Percentiles rank a stretch among this genome's conserved stretches.
Conservation (phyloP, 2,113 vertebrate species). For the Triplophysa dalaica region DNA sequence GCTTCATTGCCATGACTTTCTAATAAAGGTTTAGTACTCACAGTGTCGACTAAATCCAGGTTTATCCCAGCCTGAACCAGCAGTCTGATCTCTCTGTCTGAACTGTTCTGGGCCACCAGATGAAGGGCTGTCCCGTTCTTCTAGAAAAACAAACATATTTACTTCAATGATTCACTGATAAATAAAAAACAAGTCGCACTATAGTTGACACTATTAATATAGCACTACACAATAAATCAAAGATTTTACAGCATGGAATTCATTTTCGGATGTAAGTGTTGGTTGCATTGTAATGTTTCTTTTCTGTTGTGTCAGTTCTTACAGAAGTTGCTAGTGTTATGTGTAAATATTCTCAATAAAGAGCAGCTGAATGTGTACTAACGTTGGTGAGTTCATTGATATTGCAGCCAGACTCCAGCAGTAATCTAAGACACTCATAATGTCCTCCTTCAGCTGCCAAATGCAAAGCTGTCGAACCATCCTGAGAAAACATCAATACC, state of each 20-base stretch:
- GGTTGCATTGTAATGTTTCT: too few relatives aligned
- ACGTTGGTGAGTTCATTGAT: slow-evolving; percentile 80
- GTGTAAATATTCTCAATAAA: too few relatives aligned
- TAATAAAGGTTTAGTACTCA: slow-evolving; percentile 65
- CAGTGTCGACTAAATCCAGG: slow-evolving; percentile 73
- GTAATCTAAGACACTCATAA: slow-evolving; percentile 69
- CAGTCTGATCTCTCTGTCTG: slow-evolving; percentile 67
- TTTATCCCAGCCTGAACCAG: slow-evolving; percentile 77
- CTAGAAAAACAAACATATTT: slow-evolving; percentile 61
- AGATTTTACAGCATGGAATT: too few relatives aligned
- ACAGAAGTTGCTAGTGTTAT: too few relatives aligned
- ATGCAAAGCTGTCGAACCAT: slow-evolving; percentile 82
- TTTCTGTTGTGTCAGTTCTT: too few relatives aligned
- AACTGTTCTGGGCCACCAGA: slow-evolving; percentile 74
- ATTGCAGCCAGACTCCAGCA: slow-evolving; percentile 75
- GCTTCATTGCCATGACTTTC: background rate
- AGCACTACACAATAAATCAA: too few relatives aligned
- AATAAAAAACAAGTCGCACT: too few relatives aligned
- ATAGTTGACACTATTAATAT: too few relatives aligned
- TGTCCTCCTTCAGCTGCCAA: slow-evolving; percentile 76
- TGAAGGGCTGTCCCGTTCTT: slow-evolving; percentile 83
- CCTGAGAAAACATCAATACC: slow-evolving; percentile 67
- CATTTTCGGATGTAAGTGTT: too few relatives aligned
- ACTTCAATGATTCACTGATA: background rate
- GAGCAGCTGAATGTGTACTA: background rate